These are phyloP conservation scores for Apamea crenata DNA, from an alignment of 2,888 invertebrate species.

Conservation along the genomic window DNA sequence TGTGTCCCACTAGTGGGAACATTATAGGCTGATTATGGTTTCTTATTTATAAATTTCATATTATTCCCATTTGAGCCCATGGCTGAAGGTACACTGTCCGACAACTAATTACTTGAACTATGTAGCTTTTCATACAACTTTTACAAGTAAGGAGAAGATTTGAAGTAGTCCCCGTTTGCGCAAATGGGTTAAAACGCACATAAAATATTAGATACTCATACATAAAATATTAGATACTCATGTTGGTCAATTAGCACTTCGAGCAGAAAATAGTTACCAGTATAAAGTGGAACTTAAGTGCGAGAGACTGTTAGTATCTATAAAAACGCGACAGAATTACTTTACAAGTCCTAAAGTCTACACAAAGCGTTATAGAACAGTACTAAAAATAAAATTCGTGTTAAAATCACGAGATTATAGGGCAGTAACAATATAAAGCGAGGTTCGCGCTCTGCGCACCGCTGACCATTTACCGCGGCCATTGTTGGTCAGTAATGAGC, in stretches of 20 bases:
- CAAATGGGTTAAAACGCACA: background rate
- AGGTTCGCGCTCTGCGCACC: conserved; percentile 58
- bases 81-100: background rate
- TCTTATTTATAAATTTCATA: background rate
- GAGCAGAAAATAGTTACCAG: background rate
- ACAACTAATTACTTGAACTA: background rate
- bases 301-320: conserved; percentile 13
- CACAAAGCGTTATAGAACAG: conserved; percentile 46
- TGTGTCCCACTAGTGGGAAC: background rate
- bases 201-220: background rate
- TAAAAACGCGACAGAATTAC: conserved; percentile 46
- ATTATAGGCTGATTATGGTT: background rate
- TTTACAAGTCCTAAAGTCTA: conserved; percentile 41
- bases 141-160: background rate
- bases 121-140: background rate
- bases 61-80: no score
- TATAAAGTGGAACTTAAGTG: background rate
- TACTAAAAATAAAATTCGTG: conserved; percentile 59
- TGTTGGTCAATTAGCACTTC: conserved; percentile 10
- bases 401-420: conserved; percentile 61
- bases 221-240: background rate
- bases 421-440: conserved; percentile 60
- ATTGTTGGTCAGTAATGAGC: conserved; percentile 78
- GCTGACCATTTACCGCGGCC: conserved; percentile 72
- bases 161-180: background rate